Evolutionary conservation across 64 coral and sea anemone species (phyloP), one percentile per base, ranked within the genome.

Genomic region (Hydrozoanthus tunicans): DNA sequence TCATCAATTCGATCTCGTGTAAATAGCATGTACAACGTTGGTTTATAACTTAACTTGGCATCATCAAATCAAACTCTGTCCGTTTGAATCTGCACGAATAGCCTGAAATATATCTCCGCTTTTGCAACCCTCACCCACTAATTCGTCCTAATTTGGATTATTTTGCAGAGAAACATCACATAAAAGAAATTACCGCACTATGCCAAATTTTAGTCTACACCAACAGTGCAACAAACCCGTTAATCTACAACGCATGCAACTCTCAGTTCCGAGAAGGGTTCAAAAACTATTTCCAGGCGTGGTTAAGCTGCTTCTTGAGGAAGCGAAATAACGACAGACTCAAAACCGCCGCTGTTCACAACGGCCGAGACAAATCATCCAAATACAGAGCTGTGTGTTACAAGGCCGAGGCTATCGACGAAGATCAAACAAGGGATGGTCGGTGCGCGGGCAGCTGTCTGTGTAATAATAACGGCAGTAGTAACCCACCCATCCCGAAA

Each of bases 261-360:
- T 93, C 93, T 58, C 95, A 97, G 27, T 97, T 97, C 63, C 80
- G 95, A 15, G 90, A 97, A 62, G 95, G 95, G 9, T 97, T 97
- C 62, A 89, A 90, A 13, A 93, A 82, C 32, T 97, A 97, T 66
- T 97, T 97, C 83, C 89, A 81, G 8, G 93, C 95, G 4, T 97
- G 95, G 95, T 74, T 88, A 70, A 88, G 84, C 59, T 88, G 84
- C 54, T 75, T 88, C 13, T 23, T 88, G 10, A 3, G 69, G 32
- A 85, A 85, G 63, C 64, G 12, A 24, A 71, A 55, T 17, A 74
- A 14, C 56, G 84, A 27, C 84, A 73, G 68, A 75, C 23, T 9
- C 3, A 88, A 74, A 59, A 75, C 12, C 27, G 9, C 55, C 5
- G 24, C 12, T 60, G 15, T 27, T 32, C 55, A 59, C 55, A 88